A percentile compares a stretch with the other conserved stretches of the same genome.
phyloP scores from a whole-genome alignment of 2,888 invertebrate genomes.

The Trissoscelio sp. region DNA sequence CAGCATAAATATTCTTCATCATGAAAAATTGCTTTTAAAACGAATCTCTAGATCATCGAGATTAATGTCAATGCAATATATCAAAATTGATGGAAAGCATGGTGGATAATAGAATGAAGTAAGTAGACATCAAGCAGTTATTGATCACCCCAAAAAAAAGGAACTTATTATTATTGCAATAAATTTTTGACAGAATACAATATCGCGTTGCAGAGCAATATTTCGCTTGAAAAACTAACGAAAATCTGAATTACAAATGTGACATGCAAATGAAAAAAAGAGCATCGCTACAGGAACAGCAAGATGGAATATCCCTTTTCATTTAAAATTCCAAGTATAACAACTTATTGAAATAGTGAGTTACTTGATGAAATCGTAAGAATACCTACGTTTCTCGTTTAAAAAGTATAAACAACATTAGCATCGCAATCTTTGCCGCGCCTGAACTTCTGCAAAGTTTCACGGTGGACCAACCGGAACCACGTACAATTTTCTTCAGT shows the following conservation, averaged over 20 bases:
- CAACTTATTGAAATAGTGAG: constrained; percentile 35
- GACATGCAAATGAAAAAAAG: constrained; percentile 24
- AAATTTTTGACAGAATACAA: constrained; percentile 10
- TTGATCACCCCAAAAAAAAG: constrained; percentile 31
- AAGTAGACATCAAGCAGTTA: constrained; percentile 36
- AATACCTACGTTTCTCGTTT: constrained; percentile 9
- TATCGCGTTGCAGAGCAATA: neutral
- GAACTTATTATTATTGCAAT: constrained; percentile 19
- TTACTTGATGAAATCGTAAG: constrained; percentile 42
- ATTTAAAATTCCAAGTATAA: constrained; percentile 29
- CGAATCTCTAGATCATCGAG: constrained; percentile 31
- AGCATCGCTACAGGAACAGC: neutral
- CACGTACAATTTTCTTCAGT: constrained; percentile 33
- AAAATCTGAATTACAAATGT: constrained; percentile 26
- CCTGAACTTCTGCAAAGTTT: constrained; percentile 15
- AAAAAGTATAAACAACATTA: constrained; percentile 48
- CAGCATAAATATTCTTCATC: constrained; percentile 1
- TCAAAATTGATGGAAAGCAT: constrained; percentile 48
- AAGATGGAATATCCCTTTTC: constrained; percentile 1
- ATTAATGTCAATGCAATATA: constrained; percentile 50
- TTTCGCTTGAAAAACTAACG: neutral
- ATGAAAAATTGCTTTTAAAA: constrained; percentile 44
- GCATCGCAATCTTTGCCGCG: constrained; percentile 19
- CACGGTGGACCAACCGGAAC: neutral
- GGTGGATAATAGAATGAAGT: constrained; percentile 31